Evolutionary conservation across 2,797 vertebrate species (phyloP).

Genomic region (Etheostoma perlongum): DNA sequence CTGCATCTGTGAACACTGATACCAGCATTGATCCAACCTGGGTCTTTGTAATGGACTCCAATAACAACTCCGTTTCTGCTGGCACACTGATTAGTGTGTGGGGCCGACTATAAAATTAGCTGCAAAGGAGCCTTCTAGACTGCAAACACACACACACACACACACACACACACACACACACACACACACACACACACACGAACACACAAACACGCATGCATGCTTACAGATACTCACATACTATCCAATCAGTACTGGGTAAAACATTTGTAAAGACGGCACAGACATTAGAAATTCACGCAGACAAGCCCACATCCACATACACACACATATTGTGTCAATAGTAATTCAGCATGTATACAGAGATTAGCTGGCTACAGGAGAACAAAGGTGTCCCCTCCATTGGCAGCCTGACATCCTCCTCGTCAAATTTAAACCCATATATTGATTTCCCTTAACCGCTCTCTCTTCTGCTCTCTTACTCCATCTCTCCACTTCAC

Average conservation of each 20-base stretch:
- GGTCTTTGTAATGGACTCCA: slow-evolving; percentile 93
- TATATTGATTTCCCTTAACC: slow-evolving; percentile 87
- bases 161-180: slow-evolving; percentile 18
- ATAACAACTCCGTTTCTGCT: slow-evolving; percentile 94
- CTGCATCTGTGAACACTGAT: slow-evolving; percentile 88
- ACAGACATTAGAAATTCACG: slow-evolving; percentile 56
- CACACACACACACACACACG: slow-evolving; percentile 12
- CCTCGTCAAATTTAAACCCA: slow-evolving; percentile 91
- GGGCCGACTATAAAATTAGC: slow-evolving; percentile 68
- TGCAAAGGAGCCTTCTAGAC: slow-evolving; percentile 77
- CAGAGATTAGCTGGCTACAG: slow-evolving; percentile 89
- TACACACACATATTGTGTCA: slow-evolving; percentile 81
- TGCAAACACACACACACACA: slow-evolving; percentile 37
- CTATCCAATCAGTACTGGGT: slow-evolving; percentile 40
- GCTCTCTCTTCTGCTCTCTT: slow-evolving; percentile 11
- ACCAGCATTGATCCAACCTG: slow-evolving; percentile 89
- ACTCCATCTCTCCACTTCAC: slow-evolving; percentile 31
- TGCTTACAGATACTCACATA: slow-evolving; percentile 49
- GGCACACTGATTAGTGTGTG: slow-evolving; percentile 78
- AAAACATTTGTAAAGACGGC: slow-evolving; percentile 54
- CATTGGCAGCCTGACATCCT: slow-evolving; percentile 84
- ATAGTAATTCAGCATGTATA: slow-evolving; percentile 88
- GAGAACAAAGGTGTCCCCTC: slow-evolving; percentile 92
- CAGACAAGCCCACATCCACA: slow-evolving; percentile 22
- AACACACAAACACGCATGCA: slow-evolving; percentile 9